phyloP scores from a whole-genome alignment of 2,888 invertebrate genomes.

The Caenorhabditis doughertyi region DNA sequence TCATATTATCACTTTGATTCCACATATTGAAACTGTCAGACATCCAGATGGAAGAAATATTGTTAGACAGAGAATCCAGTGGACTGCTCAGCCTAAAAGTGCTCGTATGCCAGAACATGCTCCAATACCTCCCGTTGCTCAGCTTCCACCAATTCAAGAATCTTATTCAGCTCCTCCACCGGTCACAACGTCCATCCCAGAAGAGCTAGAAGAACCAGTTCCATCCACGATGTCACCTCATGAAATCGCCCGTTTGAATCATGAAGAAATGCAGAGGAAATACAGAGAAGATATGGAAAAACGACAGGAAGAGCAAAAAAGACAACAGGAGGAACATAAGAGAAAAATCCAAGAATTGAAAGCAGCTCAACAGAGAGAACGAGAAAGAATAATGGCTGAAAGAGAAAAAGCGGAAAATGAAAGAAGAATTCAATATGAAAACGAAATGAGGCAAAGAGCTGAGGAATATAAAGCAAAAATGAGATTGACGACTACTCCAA shows the following conservation, averaged over 20 bases:
- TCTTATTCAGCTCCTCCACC: no score
- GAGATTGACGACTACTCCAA: conserved; percentile 34
- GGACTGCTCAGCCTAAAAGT: conserved; percentile 62
- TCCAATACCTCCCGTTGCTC: conserved; percentile 14
- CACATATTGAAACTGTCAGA: conserved; percentile 61
- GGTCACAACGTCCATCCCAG: not conserved
- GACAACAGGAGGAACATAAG: conserved; percentile 44
- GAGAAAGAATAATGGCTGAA: conserved; percentile 39
- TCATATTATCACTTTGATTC: conserved; percentile 59
- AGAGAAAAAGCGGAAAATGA: conserved; percentile 33
- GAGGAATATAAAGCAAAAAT: conserved; percentile 30
- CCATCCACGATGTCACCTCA: conserved; percentile 29
- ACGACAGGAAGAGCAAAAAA: conserved; percentile 46
- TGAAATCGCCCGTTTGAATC: conserved; percentile 45
- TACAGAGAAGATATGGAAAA: conserved; percentile 48
- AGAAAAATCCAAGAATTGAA: conserved; percentile 47
- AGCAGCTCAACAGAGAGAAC: conserved; percentile 20
- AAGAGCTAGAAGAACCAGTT: conserved; percentile 12
- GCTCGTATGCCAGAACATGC: conserved; percentile 6
- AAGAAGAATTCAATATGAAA: conserved; percentile 44
- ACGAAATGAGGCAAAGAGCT: conserved; percentile 43
- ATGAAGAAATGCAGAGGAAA: conserved; percentile 55
- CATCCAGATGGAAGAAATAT: conserved; percentile 60
- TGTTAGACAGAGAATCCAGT: conserved; percentile 60
- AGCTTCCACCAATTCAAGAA: not conserved